A percentile compares a stretch with the other conserved stretches of the same genome.
These are phyloP conservation scores for Paratilapia polleni DNA, from an alignment of 2,113 vertebrate species.

Conservation along the genomic window DNA sequence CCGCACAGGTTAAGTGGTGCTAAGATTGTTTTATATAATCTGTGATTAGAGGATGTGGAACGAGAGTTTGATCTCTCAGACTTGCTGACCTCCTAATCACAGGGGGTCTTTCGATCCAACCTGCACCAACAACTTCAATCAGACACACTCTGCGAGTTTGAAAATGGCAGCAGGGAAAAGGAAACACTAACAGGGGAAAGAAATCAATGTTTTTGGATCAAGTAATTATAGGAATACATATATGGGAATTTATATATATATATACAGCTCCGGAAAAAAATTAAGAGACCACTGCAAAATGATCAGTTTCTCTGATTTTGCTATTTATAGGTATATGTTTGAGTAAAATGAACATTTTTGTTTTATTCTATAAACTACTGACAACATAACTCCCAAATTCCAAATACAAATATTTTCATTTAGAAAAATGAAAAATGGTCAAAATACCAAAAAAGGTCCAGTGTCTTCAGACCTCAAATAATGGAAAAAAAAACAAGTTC, in stretches of 20 bases:
- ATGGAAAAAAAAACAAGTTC: too few species aligned
- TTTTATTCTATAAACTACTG: too few species aligned
- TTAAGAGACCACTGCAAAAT: too few species aligned
- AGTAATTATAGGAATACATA: neutral
- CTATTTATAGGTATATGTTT: too few species aligned
- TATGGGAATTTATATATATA: neutral
- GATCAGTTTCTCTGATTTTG: too few species aligned
- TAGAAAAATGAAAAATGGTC: too few species aligned
- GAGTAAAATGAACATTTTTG: too few species aligned
- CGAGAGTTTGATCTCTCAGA: conserved; percentile 76
- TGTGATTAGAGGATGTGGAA: conserved; percentile 80
- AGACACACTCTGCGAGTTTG: conserved; percentile 62
- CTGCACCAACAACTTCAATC: conserved; percentile 79
- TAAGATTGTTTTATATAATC: conserved; percentile 83
- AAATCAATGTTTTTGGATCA: conserved; percentile 11
- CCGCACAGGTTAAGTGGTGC: conserved; percentile 83
- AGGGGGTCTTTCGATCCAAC: conserved; percentile 76
- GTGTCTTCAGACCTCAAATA: too few species aligned
- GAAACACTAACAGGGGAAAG: conserved; percentile 6
- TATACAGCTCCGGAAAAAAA: too few species aligned
- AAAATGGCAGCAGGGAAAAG: conserved; percentile 54
- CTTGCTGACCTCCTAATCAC: conserved; percentile 76
- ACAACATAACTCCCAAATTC: too few species aligned
- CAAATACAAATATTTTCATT: too few species aligned
- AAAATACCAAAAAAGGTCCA: too few species aligned